Conservation (phyloP, 2,888 invertebrate genomes). For the Rhabditoides inermis region DNA sequence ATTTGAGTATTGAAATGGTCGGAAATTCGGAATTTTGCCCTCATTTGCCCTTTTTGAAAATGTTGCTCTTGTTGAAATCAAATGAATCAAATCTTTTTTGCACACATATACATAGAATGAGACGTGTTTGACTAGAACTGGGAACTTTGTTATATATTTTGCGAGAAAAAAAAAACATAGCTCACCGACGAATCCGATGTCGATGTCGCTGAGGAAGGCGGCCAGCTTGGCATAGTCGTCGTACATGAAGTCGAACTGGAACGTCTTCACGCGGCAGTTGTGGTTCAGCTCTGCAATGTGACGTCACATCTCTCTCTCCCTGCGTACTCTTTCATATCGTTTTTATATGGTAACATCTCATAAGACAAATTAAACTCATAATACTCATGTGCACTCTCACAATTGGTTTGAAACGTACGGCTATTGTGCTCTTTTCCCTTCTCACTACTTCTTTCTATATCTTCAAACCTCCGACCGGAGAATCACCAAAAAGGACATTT, state of each 20-base stretch:
- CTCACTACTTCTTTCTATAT: not conserved
- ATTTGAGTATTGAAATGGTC: too few relatives aligned
- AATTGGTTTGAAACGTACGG: not conserved
- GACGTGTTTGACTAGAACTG: too few relatives aligned
- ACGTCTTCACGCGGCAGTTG: constrained; percentile 30
- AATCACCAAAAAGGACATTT: not conserved
- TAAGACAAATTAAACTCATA: not conserved
- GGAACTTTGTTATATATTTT: too few relatives aligned
- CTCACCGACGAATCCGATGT: constrained; percentile 46
- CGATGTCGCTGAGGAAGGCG: constrained; percentile 32
- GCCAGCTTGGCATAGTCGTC: constrained; percentile 36
- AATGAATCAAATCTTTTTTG: too few relatives aligned
- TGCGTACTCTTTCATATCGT: not conserved
- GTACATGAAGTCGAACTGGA: constrained; percentile 40
- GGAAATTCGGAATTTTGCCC: not conserved
- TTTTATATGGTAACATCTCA: not conserved
- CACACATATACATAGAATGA: not conserved
- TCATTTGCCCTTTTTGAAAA: too few relatives aligned
- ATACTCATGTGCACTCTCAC: not conserved
- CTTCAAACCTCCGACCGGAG: not conserved
- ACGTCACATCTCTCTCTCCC: not conserved
- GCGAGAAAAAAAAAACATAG: too few relatives aligned
- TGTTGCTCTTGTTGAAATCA: too few relatives aligned
- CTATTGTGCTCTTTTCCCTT: not conserved
- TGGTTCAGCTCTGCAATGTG: constrained; percentile 18